Base-by-base conservation (phyloP, 1,140 invertebrate genomes). In the Schmidtea mediterranea region DNA sequence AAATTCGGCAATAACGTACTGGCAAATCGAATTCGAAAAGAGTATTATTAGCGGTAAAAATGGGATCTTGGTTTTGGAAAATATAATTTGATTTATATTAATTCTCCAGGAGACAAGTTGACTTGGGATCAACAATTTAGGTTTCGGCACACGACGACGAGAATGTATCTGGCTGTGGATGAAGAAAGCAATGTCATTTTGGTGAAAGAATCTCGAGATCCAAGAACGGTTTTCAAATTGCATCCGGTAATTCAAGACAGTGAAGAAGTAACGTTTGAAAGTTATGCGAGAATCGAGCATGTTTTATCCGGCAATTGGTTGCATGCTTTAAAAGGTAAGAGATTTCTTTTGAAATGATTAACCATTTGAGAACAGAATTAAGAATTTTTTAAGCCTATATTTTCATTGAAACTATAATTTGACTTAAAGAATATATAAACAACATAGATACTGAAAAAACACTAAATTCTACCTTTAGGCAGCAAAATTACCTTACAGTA, bases 141-240 rank as follows among this genome's bases (percentile, higher is more conserved):
- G 3, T 52, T 54, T 26, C 24, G 39, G 16, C 53, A 54, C 45
- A 43, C 52, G 43, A 53, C 51, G 10, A 52, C 51, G 12, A 38
- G 53, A 8, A 37, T 46, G 38, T 54, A 54, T 36, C 45, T 54
- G 18, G 36, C 23, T 18, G 43, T 52, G 12, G 46, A 52, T 19
- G 26, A 22, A 5, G 38, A 38, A 10, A 43, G 45, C n/a, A 49
- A 36, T 18, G 47, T 53, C 6, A 39, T 26, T 15, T 40, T 53
- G 2, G 49, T 48, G 2, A n/a, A 13, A 2, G 49, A 54, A 16
- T 46, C 49, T 2, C 32, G 43, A 13, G 53, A 54, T 19, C 51
- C 51, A 21, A 49, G 47, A 26, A 52, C 53, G 10, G 53, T 54
- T 24, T 54, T 54, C 53, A 49, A 51, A 38, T 37, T 54, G n/a